Evolutionary conservation across 2,888 invertebrate species (phyloP).

Genomic region (Agrochola lota): DNA sequence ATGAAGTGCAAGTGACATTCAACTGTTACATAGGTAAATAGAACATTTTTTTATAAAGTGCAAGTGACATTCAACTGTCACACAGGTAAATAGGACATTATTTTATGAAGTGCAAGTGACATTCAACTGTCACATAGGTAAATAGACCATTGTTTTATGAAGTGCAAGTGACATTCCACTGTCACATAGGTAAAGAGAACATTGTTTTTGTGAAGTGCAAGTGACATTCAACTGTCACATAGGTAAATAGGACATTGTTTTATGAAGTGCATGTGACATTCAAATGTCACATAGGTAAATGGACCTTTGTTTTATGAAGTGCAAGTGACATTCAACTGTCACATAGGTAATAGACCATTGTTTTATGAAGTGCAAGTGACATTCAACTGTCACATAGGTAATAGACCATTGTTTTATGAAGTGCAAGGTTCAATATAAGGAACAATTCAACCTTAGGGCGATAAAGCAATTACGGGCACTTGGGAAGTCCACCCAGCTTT

Average conservation of each 20-base stretch:
- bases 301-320: too few relatives aligned
- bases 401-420: not conserved
- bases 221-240: too few relatives aligned
- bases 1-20: too few relatives aligned
- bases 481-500: not conserved
- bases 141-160: not conserved
- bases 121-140: not conserved
- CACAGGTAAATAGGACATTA: not conserved
- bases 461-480: not conserved
- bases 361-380: not conserved
- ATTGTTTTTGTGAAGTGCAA: too few relatives aligned
- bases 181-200: too few relatives aligned
- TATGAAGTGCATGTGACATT: too few relatives aligned
- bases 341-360: not conserved
- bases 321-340: not conserved
- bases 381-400: not conserved
- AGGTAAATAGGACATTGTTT: too few relatives aligned
- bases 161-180: not conserved
- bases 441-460: not conserved
- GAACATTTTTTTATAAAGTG: not conserved
- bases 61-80: not conserved
- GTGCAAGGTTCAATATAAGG: not conserved
- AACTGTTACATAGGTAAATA: too few relatives aligned
- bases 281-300: too few relatives aligned
- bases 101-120: not conserved